A percentile compares a stretch with the other conserved stretches of the same genome.
Evolutionary conservation across 2,797 vertebrate genomes (phyloP).

Genomic region (Rhynchotus rufescens): DNA sequence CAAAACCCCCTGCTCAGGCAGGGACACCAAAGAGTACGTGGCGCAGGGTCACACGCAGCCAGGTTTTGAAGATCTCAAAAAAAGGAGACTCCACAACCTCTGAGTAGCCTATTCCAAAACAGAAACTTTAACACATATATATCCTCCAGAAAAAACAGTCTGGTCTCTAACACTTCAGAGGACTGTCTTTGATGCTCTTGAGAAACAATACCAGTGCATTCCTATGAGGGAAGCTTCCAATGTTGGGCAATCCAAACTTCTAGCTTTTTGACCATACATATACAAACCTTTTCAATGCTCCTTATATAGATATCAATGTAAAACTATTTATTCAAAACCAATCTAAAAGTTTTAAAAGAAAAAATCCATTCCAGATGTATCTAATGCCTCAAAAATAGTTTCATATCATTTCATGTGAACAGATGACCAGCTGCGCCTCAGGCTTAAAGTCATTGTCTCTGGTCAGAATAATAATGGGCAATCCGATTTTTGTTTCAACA

Average conservation of each 20-base stretch:
- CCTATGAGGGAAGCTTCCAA: neutral
- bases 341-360: neutral
- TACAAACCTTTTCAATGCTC: neutral
- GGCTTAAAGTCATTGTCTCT: neutral
- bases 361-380: neutral
- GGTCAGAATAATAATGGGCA: neutral
- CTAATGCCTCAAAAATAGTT: neutral
- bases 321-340: neutral
- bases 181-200: neutral
- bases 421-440: neutral
- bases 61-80: too few relatives aligned
- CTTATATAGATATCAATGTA: neutral
- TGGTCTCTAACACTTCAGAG: neutral
- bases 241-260: neutral
- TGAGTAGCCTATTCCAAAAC: too few relatives aligned
- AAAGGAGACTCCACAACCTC: too few relatives aligned
- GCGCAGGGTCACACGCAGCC: too few relatives aligned
- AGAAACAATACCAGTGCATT: neutral
- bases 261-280: neutral
- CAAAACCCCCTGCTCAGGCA: too few relatives aligned
- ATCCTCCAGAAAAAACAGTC: too few relatives aligned
- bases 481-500: neutral
- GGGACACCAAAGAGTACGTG: too few relatives aligned
- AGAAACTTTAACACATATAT: too few relatives aligned
- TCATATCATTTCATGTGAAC: neutral